phyloP scores from a whole-genome alignment of 2,113 vertebrate genomes.

The Gracilinanus agilis region DNA sequence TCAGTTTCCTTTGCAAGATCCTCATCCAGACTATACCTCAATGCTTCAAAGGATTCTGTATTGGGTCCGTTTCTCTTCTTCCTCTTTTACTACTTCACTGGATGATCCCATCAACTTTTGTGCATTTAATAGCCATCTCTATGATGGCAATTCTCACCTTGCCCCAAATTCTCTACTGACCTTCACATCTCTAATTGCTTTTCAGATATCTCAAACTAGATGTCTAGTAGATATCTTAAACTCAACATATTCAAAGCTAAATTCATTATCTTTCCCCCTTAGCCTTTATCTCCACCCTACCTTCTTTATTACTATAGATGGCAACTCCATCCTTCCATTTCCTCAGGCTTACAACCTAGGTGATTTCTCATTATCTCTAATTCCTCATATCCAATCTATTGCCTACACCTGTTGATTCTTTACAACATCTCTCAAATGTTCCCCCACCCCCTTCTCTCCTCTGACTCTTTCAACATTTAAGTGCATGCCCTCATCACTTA shows the following conservation, averaged over 20 bases:
- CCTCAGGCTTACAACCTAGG: no score
- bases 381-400: no score
- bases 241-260: neutral
- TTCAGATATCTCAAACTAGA: neutral
- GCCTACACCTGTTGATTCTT: no score
- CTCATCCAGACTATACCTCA: neutral
- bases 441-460: no score
- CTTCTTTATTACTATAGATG: no score
- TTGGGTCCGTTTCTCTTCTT: neutral
- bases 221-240: neutral
- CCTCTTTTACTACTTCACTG: neutral
- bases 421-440: no score
- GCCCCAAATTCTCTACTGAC: neutral
- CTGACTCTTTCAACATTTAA: no score
- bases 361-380: no score
- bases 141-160: neutral
- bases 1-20: neutral
- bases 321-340: no score
- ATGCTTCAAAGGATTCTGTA: neutral
- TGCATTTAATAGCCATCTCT: neutral
- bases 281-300: no score
- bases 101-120: neutral
- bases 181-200: neutral
- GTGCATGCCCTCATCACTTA: no score
- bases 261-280: neutral